Conservation (phyloP, 92 coral and sea anemone genomes). For the Heteractis magnifica region DNA sequence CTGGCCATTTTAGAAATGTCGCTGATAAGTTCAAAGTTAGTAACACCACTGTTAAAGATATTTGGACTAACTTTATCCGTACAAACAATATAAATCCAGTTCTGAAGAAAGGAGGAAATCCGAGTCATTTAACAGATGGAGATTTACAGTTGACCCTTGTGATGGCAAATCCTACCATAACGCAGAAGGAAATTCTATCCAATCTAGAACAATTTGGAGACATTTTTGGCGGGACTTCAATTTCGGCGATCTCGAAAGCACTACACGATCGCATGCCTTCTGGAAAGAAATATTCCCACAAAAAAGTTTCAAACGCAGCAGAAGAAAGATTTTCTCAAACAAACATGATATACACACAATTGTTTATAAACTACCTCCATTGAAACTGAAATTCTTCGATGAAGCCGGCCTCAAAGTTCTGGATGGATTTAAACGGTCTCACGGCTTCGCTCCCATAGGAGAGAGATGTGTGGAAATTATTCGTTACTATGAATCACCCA, state of each 20-base stretch:
- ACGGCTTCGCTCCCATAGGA: slow-evolving; percentile 26
- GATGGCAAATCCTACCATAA: slow-evolving; percentile 31
- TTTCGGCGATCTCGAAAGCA: slow-evolving; percentile 28
- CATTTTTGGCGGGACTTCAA: slow-evolving; percentile 41
- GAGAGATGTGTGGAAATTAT: slow-evolving; percentile 30
- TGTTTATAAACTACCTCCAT: slow-evolving; percentile 33
- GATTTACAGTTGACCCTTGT: slow-evolving; percentile 21
- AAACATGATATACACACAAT: slow-evolving; percentile 34
- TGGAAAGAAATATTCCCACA: slow-evolving; percentile 13
- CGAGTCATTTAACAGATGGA: slow-evolving; percentile 15
- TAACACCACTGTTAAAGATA: slow-evolving; percentile 36
- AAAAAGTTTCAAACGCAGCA: slow-evolving; percentile 19
- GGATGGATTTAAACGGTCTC: slow-evolving; percentile 9
- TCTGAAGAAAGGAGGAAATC: slow-evolving; percentile 21
- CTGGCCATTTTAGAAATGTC: slow-evolving; percentile 21
- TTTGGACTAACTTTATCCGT: slow-evolving; percentile 38
- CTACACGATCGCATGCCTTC: slow-evolving; percentile 27
- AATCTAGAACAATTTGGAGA: slow-evolving; percentile 27
- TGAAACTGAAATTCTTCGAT: slow-evolving; percentile 30
- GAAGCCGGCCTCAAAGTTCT: slow-evolving; percentile 39
- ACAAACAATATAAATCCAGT: slow-evolving; percentile 41
- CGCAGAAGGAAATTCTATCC: slow-evolving; percentile 12
- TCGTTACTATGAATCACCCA: slow-evolving; percentile 36
- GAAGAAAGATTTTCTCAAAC: slow-evolving; percentile 25
- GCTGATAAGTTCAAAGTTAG: slow-evolving; percentile 43